These are phyloP conservation scores for Drosophila rubida DNA, from an alignment of 2,888 invertebrate genomes.

Conservation along the genomic window DNA sequence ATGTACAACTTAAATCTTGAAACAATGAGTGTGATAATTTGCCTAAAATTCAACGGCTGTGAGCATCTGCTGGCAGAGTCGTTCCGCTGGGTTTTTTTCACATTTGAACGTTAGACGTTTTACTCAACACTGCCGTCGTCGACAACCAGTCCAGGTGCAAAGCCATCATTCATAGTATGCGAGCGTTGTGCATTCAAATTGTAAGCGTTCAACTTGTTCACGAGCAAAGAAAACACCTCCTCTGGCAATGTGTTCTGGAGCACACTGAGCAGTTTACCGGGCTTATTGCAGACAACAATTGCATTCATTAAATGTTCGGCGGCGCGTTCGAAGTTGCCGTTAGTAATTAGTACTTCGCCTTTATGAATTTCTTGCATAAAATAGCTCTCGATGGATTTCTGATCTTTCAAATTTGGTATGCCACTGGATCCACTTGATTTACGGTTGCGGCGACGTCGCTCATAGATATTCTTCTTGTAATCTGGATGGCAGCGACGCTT, in stretches of 20 bases:
- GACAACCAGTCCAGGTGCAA: conserved; percentile 12
- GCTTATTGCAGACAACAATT: conserved; percentile 96
- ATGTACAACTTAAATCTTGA: conserved; percentile 12
- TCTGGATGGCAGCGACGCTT: conserved; percentile 96
- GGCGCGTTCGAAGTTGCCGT: conserved; percentile 94
- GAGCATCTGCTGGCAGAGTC: background rate
- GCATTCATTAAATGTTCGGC: conserved; percentile 98
- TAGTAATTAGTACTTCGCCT: conserved; percentile 94
- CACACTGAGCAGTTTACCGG: conserved; percentile 81
- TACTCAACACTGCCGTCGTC: conserved; percentile 47
- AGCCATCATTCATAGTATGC: background rate
- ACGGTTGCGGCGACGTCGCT: conserved; percentile 86
- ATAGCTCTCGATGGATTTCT: conserved; percentile 75
- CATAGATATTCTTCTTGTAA: conserved; percentile 96
- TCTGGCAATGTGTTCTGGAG: conserved; percentile 98
- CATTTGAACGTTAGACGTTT: background rate
- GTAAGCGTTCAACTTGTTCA: conserved; percentile 87
- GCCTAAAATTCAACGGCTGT: background rate
- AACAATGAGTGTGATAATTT: conserved; percentile 35
- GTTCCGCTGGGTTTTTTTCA: too few species aligned
- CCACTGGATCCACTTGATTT: background rate
- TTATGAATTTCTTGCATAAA: conserved; percentile 92
- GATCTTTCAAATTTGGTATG: conserved; percentile 19
- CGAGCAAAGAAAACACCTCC: conserved; percentile 94
- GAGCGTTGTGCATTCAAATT: conserved; percentile 47